These are phyloP conservation scores for Drepana falcataria DNA, from an alignment of 2,888 invertebrate species.

Conservation along the genomic window DNA sequence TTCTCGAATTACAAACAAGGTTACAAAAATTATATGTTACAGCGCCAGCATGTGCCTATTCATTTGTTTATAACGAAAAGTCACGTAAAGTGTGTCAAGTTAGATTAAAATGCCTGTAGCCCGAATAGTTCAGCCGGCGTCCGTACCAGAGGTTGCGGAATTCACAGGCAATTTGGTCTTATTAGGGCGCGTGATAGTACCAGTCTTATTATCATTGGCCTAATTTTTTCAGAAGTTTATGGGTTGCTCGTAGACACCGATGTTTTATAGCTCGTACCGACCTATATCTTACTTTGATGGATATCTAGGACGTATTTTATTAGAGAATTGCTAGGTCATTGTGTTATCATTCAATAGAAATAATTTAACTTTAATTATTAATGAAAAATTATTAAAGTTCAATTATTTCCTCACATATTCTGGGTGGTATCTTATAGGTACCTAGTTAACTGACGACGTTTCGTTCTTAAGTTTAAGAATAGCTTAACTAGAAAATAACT, in stretches of 20 bases:
- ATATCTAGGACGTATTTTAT: no score
- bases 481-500: no score
- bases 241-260: conserved; percentile 25
- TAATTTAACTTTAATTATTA: no score
- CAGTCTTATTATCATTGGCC: conserved; percentile 30
- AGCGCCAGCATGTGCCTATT: background rate
- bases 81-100: background rate
- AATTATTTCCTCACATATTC: no score
- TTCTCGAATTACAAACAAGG: no score
- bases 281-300: background rate
- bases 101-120: background rate
- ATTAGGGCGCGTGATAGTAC: conserved; percentile 22
- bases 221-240: conserved; percentile 28
- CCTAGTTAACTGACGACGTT: no score
- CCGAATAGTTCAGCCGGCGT: background rate
- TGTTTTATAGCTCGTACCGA: conserved; percentile 22
- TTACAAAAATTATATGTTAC: no score
- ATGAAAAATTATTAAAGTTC: no score
- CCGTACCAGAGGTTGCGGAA: background rate
- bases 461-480: no score
- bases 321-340: no score
- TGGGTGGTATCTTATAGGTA: no score
- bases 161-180: conserved; percentile 9
- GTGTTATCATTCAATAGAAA: no score
- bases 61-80: background rate